phyloP scores from a whole-genome alignment of 2,888 invertebrate genomes.

The Drosophila mercatorum region DNA sequence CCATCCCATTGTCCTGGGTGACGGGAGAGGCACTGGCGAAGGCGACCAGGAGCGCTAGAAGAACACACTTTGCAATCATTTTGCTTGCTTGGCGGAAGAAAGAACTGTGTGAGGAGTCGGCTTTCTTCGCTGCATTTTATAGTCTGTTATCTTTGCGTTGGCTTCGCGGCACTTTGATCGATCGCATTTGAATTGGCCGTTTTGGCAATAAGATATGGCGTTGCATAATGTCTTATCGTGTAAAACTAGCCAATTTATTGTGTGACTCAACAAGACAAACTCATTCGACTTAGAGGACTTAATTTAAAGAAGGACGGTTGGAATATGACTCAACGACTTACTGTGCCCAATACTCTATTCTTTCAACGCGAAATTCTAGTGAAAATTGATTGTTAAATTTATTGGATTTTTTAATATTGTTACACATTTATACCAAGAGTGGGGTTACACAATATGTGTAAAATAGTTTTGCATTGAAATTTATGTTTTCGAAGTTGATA shows the following conservation, averaged over 20 bases:
- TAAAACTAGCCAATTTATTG: slow-evolving; percentile 7
- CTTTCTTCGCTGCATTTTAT: slow-evolving; percentile 31
- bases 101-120: slow-evolving; percentile 15
- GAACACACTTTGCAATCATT: slow-evolving; percentile 25
- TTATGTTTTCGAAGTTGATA: too few relatives aligned
- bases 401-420: neutral
- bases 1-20: slow-evolving; percentile 23
- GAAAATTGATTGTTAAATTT: neutral
- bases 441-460: too few relatives aligned
- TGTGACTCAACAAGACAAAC: slow-evolving; percentile 8
- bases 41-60: slow-evolving; percentile 14
- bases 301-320: neutral
- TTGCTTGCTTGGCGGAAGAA: slow-evolving; percentile 6
- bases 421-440: too few relatives aligned
- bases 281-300: slow-evolving; percentile 9
- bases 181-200: slow-evolving; percentile 31
- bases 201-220: neutral
- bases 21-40: slow-evolving; percentile 23
- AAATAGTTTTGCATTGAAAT: too few relatives aligned
- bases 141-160: slow-evolving; percentile 26
- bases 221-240: slow-evolving; percentile 9
- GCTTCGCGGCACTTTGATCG: slow-evolving; percentile 21
- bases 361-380: neutral
- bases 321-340: neutral
- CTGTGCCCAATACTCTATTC: neutral